Percentiles rank a stretch among this genome's conserved stretches.
phyloP scores from a whole-genome alignment of 2,888 invertebrate species.

The Plusia festucae region DNA sequence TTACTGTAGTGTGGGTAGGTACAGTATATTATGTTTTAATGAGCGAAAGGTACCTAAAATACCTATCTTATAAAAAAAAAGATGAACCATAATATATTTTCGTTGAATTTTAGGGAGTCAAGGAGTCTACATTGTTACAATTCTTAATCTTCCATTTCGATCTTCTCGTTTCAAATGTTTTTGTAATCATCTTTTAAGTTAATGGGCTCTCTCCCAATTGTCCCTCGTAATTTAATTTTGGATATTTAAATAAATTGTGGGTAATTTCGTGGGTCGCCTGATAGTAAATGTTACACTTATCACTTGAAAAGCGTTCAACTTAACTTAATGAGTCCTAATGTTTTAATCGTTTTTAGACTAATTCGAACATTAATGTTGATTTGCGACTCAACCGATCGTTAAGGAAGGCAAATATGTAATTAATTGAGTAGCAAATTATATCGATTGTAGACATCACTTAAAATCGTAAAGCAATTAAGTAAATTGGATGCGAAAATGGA shows the following conservation, averaged over 20 bases:
- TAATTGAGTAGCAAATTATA: background rate
- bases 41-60: too few relatives aligned
- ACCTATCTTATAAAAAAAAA: too few relatives aligned
- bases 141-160: constrained; percentile 27
- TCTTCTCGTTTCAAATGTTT: constrained; percentile 50
- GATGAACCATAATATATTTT: background rate
- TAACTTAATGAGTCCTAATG: constrained; percentile 33
- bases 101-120: background rate
- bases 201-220: constrained; percentile 56
- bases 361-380: constrained; percentile 24
- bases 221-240: constrained; percentile 63
- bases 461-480: background rate
- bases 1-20: too few relatives aligned
- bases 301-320: constrained; percentile 31
- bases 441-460: background rate
- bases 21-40: too few relatives aligned
- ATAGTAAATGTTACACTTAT: constrained; percentile 57
- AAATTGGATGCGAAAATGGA: too few relatives aligned
- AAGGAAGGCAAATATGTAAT: background rate
- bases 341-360: constrained; percentile 37
- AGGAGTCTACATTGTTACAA: constrained; percentile 18
- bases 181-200: constrained; percentile 58
- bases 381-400: background rate
- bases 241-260: constrained; percentile 63
- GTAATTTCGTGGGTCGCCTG: constrained; percentile 46